Evolutionary conservation across 2,797 vertebrate species (phyloP), one percentile per base, ranked within the genome.

Genomic region (Channallabes apus): DNA sequence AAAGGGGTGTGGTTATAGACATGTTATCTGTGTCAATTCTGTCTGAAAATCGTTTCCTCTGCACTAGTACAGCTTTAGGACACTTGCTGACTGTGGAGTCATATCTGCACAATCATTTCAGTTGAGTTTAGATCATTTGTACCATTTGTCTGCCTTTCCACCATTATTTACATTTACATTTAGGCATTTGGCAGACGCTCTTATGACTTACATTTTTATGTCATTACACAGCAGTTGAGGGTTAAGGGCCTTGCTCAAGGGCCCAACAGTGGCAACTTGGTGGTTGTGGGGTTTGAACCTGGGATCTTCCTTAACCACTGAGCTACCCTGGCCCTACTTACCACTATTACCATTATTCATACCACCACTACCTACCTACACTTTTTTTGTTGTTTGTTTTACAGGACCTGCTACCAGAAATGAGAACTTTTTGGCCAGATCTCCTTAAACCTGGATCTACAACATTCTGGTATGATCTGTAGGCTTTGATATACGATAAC

Each of bases 351-450:
- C 6, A 17, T 56, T 18, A 27, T 29, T 18, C 71, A 41, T 3
- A n/a, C 38, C 20, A 24, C 20, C 68, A 6, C 24, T 35, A 1
- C 46, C 6, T 58, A 7, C 15, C n/a, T 77, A 0, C 1, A 24
- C 5, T n/a, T 71, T 73, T 18, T 4, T 12, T 5, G 46, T 54
- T 54, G 51, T 80, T 1, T 83, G 8, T 38, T 89, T 91, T 88
- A 75, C 82, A 96, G 95, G 95, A 96, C 88, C 85, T 96, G 73
- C 86, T 94, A n/a, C 92, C 94, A 83, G 94, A 95, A 88, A 95
- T 96, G 95, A 41, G 89, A 56, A 93, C 86, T 62, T 94, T 87
- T 77, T 96, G 95, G 95, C 95, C 95, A 54, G 91, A 96, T 89
- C 91, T 96, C 51, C 15, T 93, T 35, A 67, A 87, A 1, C 92